Conservation (phyloP, 2,797 vertebrate species). For the Enoplosus armatus region DNA sequence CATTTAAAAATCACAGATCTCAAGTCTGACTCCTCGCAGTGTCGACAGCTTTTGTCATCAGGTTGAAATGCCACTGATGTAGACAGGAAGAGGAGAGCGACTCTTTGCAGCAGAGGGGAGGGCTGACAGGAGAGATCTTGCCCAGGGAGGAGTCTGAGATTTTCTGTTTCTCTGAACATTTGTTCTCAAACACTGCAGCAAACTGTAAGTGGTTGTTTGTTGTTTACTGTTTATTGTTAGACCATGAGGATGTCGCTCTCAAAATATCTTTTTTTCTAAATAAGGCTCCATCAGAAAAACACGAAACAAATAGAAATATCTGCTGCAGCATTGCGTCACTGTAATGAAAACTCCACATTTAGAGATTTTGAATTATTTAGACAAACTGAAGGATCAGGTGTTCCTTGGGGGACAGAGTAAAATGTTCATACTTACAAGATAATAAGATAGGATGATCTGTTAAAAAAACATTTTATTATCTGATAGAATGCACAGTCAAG, state of each 20-base stretch:
- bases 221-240: background rate
- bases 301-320: slow-evolving; percentile 28
- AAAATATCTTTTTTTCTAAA: background rate
- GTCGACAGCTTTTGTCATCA: slow-evolving; percentile 88
- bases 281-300: background rate
- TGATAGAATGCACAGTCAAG: background rate
- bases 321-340: slow-evolving; percentile 1
- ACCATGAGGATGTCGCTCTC: background rate
- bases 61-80: slow-evolving; percentile 63
- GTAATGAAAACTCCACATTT: background rate
- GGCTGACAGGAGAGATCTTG: slow-evolving; percentile 44
- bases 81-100: slow-evolving; percentile 43
- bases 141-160: slow-evolving; percentile 66
- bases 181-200: slow-evolving; percentile 7
- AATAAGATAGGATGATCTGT: background rate
- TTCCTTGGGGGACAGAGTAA: too few species aligned
- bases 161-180: slow-evolving; percentile 15
- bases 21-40: slow-evolving; percentile 85
- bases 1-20: slow-evolving; percentile 95
- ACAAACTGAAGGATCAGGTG: background rate
- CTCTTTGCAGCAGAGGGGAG: slow-evolving; percentile 59
- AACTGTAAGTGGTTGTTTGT: background rate
- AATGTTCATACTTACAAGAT: background rate
- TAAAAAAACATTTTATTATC: background rate
- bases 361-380: background rate